These are phyloP conservation scores for Bovichtus diacanthus DNA, from an alignment of 2,797 vertebrate species.

Conservation along the genomic window DNA sequence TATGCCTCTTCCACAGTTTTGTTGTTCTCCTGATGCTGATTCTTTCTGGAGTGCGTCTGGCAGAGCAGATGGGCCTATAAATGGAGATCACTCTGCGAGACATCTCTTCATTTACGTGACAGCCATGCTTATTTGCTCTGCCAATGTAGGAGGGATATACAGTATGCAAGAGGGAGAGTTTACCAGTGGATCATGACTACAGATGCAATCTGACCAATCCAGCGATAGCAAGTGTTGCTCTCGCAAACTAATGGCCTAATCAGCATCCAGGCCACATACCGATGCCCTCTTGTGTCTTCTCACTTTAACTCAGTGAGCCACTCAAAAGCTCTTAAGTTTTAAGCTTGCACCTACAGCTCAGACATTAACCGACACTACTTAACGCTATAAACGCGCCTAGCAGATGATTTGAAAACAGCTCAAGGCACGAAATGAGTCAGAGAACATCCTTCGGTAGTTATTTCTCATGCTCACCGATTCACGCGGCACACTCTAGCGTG, in stretches of 20 bases:
- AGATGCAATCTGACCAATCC: constrained; percentile 48
- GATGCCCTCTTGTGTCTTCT: constrained; percentile 29
- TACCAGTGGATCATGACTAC: constrained; percentile 49
- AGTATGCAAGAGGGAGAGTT: constrained; percentile 47
- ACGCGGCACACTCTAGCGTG: background rate
- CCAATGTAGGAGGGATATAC: constrained; percentile 51
- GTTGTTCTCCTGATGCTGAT: constrained; percentile 67
- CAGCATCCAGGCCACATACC: constrained; percentile 52
- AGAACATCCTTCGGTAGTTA: constrained; percentile 45
- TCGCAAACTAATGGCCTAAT: constrained; percentile 58
- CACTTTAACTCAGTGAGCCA: constrained; percentile 36
- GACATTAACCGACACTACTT: constrained; percentile 45
- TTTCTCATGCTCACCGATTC: constrained; percentile 54
- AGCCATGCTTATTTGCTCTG: constrained; percentile 72
- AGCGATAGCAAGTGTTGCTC: constrained; percentile 26
- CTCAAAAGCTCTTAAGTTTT: constrained; percentile 23
- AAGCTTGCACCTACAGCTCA: constrained; percentile 28
- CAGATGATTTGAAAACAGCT: constrained; percentile 48
- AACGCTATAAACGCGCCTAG: constrained; percentile 48
- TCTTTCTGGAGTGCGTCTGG: constrained; percentile 69
- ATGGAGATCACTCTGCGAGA: constrained; percentile 81
- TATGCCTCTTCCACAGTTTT: constrained; percentile 49
- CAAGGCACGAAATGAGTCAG: constrained; percentile 50
- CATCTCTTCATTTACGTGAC: constrained; percentile 80
- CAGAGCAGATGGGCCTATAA: constrained; percentile 82